These are phyloP conservation scores for Aurelia aurita complex sp. Pacific DNA, from an alignment of 30 jellyfish, hydroid and myxozoan genomes.

Conservation along the genomic window DNA sequence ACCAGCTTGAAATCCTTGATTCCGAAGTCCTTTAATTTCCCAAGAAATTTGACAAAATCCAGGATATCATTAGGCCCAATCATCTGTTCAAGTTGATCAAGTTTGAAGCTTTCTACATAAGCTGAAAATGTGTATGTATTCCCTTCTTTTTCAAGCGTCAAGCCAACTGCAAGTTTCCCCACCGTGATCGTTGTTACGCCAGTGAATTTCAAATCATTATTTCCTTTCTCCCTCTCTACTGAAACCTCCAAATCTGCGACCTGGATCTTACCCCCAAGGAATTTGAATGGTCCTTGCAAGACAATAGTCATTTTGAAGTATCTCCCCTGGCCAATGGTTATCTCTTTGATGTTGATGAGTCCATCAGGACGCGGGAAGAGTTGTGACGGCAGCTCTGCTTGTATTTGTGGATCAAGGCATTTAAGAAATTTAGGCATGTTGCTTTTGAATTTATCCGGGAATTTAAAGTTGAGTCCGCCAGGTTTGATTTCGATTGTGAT, in stretches of 20 bases:
- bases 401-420: constrained; percentile 70
- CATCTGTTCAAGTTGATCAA: constrained; percentile 52
- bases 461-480: constrained; percentile 54
- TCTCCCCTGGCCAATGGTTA: constrained; percentile 53
- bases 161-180: constrained; percentile 54
- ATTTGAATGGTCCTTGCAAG: constrained; percentile 68
- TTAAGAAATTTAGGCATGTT: constrained; percentile 63
- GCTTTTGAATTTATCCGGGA: constrained; percentile 62
- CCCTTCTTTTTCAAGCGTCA: constrained; percentile 65
- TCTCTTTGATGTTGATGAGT: constrained; percentile 61
- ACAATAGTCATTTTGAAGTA: constrained; percentile 51
- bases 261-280: constrained; percentile 58
- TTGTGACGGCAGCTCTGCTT: constrained; percentile 77
- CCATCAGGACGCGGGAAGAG: constrained; percentile 67
- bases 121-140: constrained; percentile 39
- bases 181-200: constrained; percentile 69
- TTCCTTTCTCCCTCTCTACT: constrained; percentile 38
- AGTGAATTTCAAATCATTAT: constrained; percentile 12
- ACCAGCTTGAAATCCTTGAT: constrained; percentile 64
- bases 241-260: constrained; percentile 51
- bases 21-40: constrained; percentile 58
- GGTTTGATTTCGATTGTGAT: constrained; percentile 41
- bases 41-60: constrained; percentile 26
- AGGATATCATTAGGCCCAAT: constrained; percentile 35
- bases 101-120: constrained; percentile 49